Evolutionary conservation across 2,888 invertebrate genomes (phyloP).

Genomic region (Troilus luridus): DNA sequence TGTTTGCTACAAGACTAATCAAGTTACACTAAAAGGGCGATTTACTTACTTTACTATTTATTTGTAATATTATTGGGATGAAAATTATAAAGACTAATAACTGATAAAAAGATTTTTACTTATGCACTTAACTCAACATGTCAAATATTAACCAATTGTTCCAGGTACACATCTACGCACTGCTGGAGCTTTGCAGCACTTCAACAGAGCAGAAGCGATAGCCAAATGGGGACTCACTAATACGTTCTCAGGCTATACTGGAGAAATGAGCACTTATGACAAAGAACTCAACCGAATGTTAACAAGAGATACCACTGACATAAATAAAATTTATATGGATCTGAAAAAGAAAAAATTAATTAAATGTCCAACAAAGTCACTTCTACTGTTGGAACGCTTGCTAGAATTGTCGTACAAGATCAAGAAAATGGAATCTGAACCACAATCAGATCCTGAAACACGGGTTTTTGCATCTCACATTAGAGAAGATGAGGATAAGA

Average conservation of each 20-base stretch:
- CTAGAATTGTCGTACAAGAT: background rate
- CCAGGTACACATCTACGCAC: background rate
- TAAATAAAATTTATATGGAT: background rate
- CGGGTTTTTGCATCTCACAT: rapidly evolving
- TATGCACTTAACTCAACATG: background rate
- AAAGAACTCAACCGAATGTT: background rate
- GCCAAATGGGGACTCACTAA: constrained; percentile 6
- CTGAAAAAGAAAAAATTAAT: background rate
- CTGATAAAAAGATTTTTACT: background rate
- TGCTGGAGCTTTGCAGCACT: background rate
- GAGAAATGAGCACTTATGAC: background rate
- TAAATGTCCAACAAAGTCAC: background rate
- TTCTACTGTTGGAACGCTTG: constrained; percentile 20
- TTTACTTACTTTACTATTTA: too few relatives aligned
- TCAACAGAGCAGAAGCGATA: constrained; percentile 28
- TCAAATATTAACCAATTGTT: background rate
- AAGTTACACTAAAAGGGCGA: too few relatives aligned
- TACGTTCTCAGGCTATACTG: background rate
- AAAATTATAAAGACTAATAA: background rate
- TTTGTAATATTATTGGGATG: background rate
- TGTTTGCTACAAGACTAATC: too few relatives aligned
- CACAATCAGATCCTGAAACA: background rate
- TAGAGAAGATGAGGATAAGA: background rate
- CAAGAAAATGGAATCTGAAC: background rate
- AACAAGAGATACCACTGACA: background rate